A percentile compares a stretch with the other conserved stretches of the same genome.
Evolutionary conservation across 2,888 invertebrate genomes (phyloP).

Genomic region (Drosophila nr. fundita): DNA sequence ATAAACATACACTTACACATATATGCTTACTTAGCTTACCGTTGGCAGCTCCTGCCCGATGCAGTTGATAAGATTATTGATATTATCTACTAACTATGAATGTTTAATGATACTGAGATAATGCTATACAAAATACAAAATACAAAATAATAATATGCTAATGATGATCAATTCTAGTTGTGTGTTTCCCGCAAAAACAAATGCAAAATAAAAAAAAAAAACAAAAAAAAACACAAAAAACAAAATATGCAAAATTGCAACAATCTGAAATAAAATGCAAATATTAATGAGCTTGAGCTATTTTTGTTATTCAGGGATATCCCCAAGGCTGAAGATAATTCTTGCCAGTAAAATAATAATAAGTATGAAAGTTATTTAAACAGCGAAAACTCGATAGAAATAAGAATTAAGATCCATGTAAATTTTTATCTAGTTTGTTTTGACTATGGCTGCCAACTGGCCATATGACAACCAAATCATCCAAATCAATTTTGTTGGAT

Average conservation of each 20-base stretch:
- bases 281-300: conserved; percentile 8
- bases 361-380: background rate
- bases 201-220: conserved; percentile 35
- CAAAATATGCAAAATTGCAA: conserved; percentile 27
- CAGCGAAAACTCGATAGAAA: no score
- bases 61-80: conserved; percentile 40
- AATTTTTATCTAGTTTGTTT: no score
- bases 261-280: conserved; percentile 43
- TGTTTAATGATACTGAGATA: conserved; percentile 30
- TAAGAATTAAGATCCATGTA: no score
- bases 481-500: background rate
- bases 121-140: conserved; percentile 24
- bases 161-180: conserved; percentile 68
- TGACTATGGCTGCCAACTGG: background rate
- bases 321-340: no score
- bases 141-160: conserved; percentile 46
- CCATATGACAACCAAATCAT: background rate
- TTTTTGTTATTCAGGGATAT: no score
- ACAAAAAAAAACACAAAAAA: conserved; percentile 13
- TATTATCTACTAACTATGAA: conserved; percentile 29
- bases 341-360: background rate
- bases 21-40: conserved; percentile 38
- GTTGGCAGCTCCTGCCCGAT: conserved; percentile 21
- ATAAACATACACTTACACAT: conserved; percentile 21
- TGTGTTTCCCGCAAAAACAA: conserved; percentile 48